phyloP scores from a whole-genome alignment of 2,888 invertebrate genomes.

The Germaria angustata region DNA sequence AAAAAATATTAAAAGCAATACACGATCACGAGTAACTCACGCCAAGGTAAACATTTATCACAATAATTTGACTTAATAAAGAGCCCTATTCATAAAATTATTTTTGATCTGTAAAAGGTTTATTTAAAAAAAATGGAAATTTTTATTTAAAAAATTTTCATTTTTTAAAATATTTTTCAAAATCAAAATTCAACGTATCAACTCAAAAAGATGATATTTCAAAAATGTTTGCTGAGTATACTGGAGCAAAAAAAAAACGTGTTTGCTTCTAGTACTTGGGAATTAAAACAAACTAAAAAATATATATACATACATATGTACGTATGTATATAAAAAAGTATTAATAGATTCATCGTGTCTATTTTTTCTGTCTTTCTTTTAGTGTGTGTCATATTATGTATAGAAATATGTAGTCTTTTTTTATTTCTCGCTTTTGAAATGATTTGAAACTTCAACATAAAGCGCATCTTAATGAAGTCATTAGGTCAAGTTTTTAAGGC shows the following conservation, averaged over 20 bases:
- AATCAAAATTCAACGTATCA: too few species aligned
- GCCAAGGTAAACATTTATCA: too few species aligned
- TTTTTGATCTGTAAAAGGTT: too few species aligned
- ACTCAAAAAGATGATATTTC: too few species aligned
- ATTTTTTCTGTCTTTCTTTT: not conserved
- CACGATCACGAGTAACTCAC: too few species aligned
- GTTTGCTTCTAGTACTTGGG: not conserved
- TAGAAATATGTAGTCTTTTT: not conserved
- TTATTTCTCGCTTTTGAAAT: conserved; percentile 34
- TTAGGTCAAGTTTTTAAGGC: conserved; percentile 69
- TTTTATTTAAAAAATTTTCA: too few species aligned
- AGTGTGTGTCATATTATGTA: conserved; percentile 28
- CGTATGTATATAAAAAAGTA: conserved; percentile 20
- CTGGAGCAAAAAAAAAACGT: not conserved
- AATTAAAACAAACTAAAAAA: conserved; percentile 9
- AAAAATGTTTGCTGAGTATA: not conserved
- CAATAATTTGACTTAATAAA: too few species aligned
- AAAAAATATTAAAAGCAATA: too few species aligned
- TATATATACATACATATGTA: too few species aligned
- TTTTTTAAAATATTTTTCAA: too few species aligned
- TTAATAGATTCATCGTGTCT: conserved; percentile 47
- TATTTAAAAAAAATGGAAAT: too few species aligned
- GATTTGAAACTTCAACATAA: conserved; percentile 63
- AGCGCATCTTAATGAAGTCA: conserved; percentile 68
- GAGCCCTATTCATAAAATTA: too few species aligned